These are phyloP conservation scores for Crematogaster levior DNA, from an alignment of 2,888 invertebrate species.

Conservation along the genomic window DNA sequence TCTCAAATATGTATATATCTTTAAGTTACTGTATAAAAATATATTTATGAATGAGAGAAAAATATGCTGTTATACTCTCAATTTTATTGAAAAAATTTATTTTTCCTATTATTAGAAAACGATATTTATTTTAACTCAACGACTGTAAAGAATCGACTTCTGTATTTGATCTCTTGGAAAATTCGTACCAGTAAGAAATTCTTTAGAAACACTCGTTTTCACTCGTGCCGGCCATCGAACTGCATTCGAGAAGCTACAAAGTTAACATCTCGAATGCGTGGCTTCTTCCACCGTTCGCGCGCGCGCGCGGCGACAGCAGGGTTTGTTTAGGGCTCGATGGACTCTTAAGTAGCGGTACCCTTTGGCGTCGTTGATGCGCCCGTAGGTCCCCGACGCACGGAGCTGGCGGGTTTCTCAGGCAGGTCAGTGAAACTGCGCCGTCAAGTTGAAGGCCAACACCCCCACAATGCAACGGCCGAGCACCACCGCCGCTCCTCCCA, in stretches of 20 bases:
- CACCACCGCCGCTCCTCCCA: slow-evolving; percentile 63
- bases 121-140: not conserved
- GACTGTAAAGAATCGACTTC: not conserved
- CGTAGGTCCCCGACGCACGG: slow-evolving; percentile 71
- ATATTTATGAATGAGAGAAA: not conserved
- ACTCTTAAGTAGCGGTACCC: slow-evolving; percentile 75
- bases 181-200: not conserved
- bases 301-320: slow-evolving; percentile 23
- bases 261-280: slow-evolving; percentile 4
- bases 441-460: slow-evolving; percentile 86
- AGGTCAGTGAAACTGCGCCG: slow-evolving; percentile 86
- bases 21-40: not conserved
- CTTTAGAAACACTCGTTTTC: not conserved
- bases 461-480: slow-evolving; percentile 85
- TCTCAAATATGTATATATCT: not conserved
- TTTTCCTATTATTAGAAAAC: not conserved
- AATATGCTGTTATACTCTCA: not conserved
- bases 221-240: not conserved
- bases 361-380: slow-evolving; percentile 68
- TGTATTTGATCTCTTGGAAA: not conserved
- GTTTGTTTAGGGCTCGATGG: slow-evolving; percentile 66
- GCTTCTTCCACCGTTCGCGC: slow-evolving; percentile 14
- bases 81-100: not conserved
- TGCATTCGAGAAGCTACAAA: slow-evolving; percentile 3
- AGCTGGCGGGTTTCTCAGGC: slow-evolving; percentile 85